Percentiles rank a stretch among this genome's conserved stretches.
These are phyloP conservation scores for Lycia hirtaria DNA, from an alignment of 2,888 invertebrate genomes.

Conservation along the genomic window DNA sequence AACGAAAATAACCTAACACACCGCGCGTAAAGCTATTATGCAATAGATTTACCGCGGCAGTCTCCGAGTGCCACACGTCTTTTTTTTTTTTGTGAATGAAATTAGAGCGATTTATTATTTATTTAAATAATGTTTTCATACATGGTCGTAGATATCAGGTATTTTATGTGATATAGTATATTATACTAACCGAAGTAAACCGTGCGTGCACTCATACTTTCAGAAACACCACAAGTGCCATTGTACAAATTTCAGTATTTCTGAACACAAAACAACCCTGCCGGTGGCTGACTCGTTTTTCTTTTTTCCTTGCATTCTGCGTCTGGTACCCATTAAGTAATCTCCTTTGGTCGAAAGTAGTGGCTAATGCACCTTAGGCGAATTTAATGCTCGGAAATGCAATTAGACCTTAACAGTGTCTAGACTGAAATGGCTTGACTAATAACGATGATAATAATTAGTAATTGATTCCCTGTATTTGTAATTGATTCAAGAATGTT, in stretches of 20 bases:
- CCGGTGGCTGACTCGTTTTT: constrained; percentile 43
- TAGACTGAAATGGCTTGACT: background rate
- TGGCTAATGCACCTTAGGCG: constrained; percentile 60
- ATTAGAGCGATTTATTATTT: too few relatives aligned
- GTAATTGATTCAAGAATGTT: too few relatives aligned
- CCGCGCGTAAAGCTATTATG: too few relatives aligned
- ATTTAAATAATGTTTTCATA: too few relatives aligned
- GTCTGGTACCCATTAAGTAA: constrained; percentile 66
- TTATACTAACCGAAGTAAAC: background rate
- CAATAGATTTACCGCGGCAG: too few relatives aligned
- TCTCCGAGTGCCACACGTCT: too few relatives aligned
- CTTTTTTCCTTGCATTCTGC: constrained; percentile 51
- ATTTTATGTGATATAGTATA: too few relatives aligned
- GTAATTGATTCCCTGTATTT: too few relatives aligned
- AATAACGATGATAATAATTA: too few relatives aligned
- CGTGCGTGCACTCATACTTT: constrained; percentile 12
- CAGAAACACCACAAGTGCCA: constrained; percentile 30
- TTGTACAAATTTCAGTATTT: constrained; percentile 47
- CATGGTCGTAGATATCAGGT: too few relatives aligned
- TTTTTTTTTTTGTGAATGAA: too few relatives aligned
- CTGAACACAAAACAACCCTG: constrained; percentile 54
- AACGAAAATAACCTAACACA: too few relatives aligned
- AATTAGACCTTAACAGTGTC: constrained; percentile 31
- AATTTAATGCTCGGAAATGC: constrained; percentile 49
- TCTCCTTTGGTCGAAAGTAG: constrained; percentile 57